Percentiles rank a stretch among this genome's conserved stretches.
These are phyloP conservation scores for Cantharis rustica DNA, from an alignment of 2,888 invertebrate genomes.

Conservation along the genomic window DNA sequence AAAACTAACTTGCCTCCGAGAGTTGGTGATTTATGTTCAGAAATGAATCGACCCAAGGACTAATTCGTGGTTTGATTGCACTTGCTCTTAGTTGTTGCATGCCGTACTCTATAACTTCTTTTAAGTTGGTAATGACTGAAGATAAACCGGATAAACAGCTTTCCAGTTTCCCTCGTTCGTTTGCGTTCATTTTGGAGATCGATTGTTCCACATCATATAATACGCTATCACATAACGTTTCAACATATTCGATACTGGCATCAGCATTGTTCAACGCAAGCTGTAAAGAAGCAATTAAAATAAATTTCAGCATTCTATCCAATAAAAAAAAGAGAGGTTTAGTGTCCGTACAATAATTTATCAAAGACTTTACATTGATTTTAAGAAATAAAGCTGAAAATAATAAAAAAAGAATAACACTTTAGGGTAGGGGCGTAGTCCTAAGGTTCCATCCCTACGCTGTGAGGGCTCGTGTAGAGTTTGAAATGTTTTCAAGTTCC, in stretches of 20 bases:
- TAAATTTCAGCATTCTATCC: background rate
- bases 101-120: slow-evolving; percentile 76
- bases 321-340: too few species aligned
- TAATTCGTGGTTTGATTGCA: slow-evolving; percentile 82
- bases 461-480: too few species aligned
- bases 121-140: slow-evolving; percentile 62
- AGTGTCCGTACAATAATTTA: too few species aligned
- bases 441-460: too few species aligned
- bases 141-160: slow-evolving; percentile 70
- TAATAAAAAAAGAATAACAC: too few species aligned
- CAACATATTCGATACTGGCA: slow-evolving; percentile 87
- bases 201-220: slow-evolving; percentile 70
- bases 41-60: slow-evolving; percentile 84
- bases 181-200: slow-evolving; percentile 63
- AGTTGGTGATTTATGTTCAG: slow-evolving; percentile 76
- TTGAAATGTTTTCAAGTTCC: too few species aligned
- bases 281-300: slow-evolving; percentile 54
- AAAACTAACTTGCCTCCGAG: slow-evolving; percentile 65
- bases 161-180: slow-evolving; percentile 73
- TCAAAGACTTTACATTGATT: too few species aligned
- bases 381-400: too few species aligned
- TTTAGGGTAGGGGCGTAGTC: too few species aligned
- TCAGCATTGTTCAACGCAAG: slow-evolving; percentile 90
- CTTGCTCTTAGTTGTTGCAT: slow-evolving; percentile 78
- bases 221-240: slow-evolving; percentile 80